A percentile compares a stretch with the other conserved stretches of the same genome.
These are phyloP conservation scores for Apamea sordens DNA, from an alignment of 2,888 invertebrate species.

Conservation along the genomic window DNA sequence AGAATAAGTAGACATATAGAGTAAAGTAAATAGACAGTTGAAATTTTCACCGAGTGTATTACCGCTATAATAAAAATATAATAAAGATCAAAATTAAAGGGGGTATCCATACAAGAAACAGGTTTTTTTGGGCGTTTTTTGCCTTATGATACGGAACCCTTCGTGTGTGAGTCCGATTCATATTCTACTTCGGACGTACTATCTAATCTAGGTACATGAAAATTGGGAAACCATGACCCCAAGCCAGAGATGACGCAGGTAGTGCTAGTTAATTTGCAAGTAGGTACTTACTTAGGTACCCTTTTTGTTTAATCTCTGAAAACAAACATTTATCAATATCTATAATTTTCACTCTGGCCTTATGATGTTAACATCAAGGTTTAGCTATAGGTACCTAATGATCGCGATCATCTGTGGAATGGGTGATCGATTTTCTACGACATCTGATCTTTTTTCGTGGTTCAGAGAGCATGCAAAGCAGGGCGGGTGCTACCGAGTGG, in stretches of 20 bases:
- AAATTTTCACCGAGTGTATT: too few relatives aligned
- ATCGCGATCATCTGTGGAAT: not conserved
- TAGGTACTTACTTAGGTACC: not conserved
- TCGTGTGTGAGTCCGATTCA: not conserved
- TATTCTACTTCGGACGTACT: not conserved
- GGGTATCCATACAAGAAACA: not conserved
- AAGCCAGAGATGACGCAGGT: not conserved
- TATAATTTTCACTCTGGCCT: not conserved
- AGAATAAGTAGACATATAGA: too few relatives aligned
- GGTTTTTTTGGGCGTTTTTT: not conserved
- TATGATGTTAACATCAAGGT: not conserved
- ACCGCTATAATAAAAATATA: not conserved
- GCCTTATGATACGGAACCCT: not conserved
- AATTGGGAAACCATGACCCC: not conserved
- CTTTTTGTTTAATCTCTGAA: not conserved
- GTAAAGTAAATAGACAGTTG: too few relatives aligned
- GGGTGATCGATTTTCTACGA: conserved; percentile 27
- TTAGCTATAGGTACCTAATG: not conserved
- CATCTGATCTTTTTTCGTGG: conserved; percentile 24
- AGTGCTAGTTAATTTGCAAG: not conserved
- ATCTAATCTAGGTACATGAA: not conserved
- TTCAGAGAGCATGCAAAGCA: conserved; percentile 11
- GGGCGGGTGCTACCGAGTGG: not conserved
- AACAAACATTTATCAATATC: not conserved
- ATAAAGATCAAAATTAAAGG: not conserved